phyloP scores from a whole-genome alignment of 2,888 invertebrate genomes.

The Stenchaetothrips biformis region DNA sequence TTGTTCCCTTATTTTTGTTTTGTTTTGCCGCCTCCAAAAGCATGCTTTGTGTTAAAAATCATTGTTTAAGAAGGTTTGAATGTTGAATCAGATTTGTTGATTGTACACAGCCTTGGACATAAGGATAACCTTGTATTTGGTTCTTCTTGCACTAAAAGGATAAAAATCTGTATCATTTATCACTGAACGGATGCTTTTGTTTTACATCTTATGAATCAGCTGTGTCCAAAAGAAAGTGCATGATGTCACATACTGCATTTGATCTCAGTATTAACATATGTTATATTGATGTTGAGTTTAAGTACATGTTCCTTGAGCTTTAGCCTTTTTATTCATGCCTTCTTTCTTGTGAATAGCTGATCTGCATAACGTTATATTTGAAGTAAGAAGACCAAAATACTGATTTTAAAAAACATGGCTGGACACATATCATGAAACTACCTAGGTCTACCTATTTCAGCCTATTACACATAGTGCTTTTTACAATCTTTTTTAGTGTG shows the following conservation, averaged over 20 bases:
- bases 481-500: background rate
- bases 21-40: background rate
- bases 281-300: background rate
- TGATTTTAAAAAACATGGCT: background rate
- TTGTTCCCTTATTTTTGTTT: background rate
- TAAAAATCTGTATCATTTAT: too few relatives aligned
- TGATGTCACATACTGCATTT: background rate
- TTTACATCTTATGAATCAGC: too few relatives aligned
- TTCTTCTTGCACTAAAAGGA: too few relatives aligned
- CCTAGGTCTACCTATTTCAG: background rate
- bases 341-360: too few relatives aligned
- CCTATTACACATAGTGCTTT: background rate
- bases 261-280: constrained; percentile 16
- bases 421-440: background rate
- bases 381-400: too few relatives aligned
- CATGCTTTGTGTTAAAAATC: background rate
- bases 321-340: too few relatives aligned
- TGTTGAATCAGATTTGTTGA: background rate
- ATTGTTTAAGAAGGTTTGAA: background rate
- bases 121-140: background rate
- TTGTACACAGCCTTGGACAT: constrained; percentile 19
- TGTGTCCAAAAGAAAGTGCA: too few relatives aligned
- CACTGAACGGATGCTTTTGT: too few relatives aligned
- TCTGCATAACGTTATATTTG: too few relatives aligned
- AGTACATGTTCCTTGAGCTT: background rate